These are phyloP conservation scores for Epizoanthus ramosus DNA, from an alignment of 92 coral and sea anemone species.

Conservation along the genomic window DNA sequence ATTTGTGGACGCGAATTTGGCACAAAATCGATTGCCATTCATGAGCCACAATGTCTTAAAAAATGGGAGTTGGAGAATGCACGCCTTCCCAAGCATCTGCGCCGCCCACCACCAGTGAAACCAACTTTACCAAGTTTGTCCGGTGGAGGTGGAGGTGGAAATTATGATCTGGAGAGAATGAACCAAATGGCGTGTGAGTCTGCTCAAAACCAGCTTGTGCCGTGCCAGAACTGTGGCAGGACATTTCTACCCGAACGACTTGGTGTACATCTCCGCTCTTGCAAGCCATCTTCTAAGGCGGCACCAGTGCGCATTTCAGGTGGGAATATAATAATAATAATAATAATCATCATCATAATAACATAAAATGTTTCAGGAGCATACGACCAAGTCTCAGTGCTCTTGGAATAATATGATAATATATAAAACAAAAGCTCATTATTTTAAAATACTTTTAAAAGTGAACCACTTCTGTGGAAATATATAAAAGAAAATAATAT, in stretches of 20 bases:
- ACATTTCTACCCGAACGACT: constrained; percentile 95
- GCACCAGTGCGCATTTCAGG: constrained; percentile 62
- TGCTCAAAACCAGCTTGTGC: constrained; percentile 79
- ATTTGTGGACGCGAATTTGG: constrained; percentile 99
- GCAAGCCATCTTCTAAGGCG: constrained; percentile 69
- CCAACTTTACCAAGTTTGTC: constrained; percentile 91
- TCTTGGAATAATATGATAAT: no score
- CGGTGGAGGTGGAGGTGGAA: constrained; percentile 46
- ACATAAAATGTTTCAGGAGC: no score
- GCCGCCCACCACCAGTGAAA: constrained; percentile 86
- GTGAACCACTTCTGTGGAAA: no score
- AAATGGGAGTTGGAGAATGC: constrained; percentile 95
- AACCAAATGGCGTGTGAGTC: constrained; percentile 90
- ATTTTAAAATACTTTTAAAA: no score
- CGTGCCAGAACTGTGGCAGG: constrained; percentile 93
- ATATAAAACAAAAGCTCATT: no score
- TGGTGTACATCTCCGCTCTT: constrained; percentile 84
- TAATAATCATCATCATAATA: no score
- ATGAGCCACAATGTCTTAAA: constrained; percentile 95
- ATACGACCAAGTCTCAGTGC: no score
- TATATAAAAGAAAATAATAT: no score
- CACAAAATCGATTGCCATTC: constrained; percentile 89
- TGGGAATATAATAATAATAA: constrained; percentile 15
- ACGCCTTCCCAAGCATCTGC: constrained; percentile 79
- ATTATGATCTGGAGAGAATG: constrained; percentile 72